Percentiles rank a stretch among this genome's conserved stretches.
Conservation (phyloP, 2,113 vertebrate genomes). For the Struthio camelus region DNA sequence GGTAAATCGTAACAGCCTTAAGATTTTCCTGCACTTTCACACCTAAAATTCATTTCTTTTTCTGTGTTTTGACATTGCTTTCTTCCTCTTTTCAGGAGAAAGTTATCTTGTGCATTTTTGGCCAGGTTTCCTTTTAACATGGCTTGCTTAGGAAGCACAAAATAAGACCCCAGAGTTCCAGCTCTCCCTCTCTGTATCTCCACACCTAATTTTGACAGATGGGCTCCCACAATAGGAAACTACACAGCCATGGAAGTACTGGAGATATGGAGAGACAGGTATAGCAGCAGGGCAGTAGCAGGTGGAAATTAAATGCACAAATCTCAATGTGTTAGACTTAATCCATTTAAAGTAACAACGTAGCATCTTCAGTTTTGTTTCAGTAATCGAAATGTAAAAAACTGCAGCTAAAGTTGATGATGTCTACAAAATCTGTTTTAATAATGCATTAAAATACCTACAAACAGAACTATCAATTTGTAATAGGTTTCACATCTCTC, state of each 20-base stretch:
- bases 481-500: neutral
- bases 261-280: neutral
- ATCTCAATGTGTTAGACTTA: neutral
- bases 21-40: neutral
- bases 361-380: neutral
- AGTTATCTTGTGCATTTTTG: neutral
- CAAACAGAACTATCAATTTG: neutral
- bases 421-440: rapidly evolving
- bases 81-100: neutral
- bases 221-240: neutral
- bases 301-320: neutral
- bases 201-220: neutral
- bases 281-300: neutral
- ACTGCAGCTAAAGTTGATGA: neutral
- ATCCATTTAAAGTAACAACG: neutral
- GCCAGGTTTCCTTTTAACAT: neutral
- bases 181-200: neutral
- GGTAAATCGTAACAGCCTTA: neutral
- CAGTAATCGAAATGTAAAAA: neutral
- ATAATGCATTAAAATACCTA: neutral
- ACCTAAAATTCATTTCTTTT: neutral
- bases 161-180: neutral
- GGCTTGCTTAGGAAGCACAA: neutral
- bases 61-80: neutral
- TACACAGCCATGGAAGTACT: neutral